Base-by-base conservation (phyloP, 2,113 vertebrate genomes). In the Myotis davidii region DNA sequence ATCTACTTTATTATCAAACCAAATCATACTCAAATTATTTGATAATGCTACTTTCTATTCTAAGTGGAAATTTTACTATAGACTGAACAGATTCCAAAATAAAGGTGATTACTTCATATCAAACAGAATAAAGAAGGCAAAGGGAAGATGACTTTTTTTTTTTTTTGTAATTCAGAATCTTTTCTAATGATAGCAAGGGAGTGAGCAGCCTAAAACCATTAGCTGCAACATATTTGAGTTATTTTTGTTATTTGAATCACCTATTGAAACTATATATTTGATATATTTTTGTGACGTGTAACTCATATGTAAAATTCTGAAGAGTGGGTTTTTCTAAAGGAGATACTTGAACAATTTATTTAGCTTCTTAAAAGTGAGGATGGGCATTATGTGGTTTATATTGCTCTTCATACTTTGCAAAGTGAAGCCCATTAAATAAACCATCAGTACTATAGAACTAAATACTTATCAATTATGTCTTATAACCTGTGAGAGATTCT, bases 311-410 rank as follows among this genome's bases (percentile, higher is more conserved):
- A 90, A 85, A 95, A 81, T 85, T 94, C 64, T 84, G 45, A 78
- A 78, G 21, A 81, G 11, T 42, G 1, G 32, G 3, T 39, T 11
- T 42, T 78, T 82, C 90, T 88, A 82, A 34, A 85, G n/a, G 17
- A 61, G 56, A 88, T 84, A 94, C 76, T 76, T 90, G 37, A 90
- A 85, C 85, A 88, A 88, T 91, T 93, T 91, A 84, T 74, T 73
- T 90, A 70, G 76, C 3, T 92, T 94, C 64, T 72, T 81, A 94
- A 92, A 87, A 81, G 45, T 92, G 32, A 85, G 13, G n/a, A 50
- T 82, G 42, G 67, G 13, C n/a, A 67, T 94, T 97, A 72, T 94
- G 59, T 82, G 85, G 42, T 76, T 90, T 87, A 39, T 48, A 59
- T 94, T 37, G 82, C 14, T 64, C 18, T 11, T 94, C 32, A 59